phyloP scores from a whole-genome alignment of 2,888 invertebrate genomes.

The Pyrrhosoma nymphula region DNA sequence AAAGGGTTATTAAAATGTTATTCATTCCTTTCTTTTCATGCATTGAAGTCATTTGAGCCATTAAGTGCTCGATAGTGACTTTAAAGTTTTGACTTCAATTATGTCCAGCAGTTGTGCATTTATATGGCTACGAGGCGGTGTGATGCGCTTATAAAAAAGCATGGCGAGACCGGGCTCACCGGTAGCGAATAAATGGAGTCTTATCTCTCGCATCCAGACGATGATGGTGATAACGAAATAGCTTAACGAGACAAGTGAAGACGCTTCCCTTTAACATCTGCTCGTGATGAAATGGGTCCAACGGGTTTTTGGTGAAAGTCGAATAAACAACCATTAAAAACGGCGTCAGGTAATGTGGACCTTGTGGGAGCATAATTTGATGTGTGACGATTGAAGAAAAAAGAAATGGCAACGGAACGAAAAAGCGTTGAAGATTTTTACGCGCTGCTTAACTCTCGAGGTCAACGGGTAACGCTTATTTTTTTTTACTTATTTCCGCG shows the following conservation, averaged over 20 bases:
- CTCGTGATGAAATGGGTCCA: neutral
- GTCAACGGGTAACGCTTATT: neutral
- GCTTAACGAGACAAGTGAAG: neutral
- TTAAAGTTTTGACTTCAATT: no score
- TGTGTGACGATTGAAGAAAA: neutral
- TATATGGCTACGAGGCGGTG: neutral
- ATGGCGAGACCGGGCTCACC: neutral
- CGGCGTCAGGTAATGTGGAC: no score
- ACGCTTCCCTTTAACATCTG: conserved; percentile 13
- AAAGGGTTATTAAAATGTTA: no score
- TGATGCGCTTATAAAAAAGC: neutral
- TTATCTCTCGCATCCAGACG: neutral
- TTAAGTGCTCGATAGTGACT: no score
- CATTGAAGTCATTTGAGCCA: no score
- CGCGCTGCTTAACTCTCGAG: neutral
- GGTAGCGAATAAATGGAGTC: neutral
- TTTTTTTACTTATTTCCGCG: neutral
- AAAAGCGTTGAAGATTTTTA: neutral
- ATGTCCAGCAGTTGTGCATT: no score
- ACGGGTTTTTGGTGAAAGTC: neutral
- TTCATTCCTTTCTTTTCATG: no score
- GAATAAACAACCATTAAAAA: neutral
- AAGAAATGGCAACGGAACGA: neutral
- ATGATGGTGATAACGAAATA: neutral
- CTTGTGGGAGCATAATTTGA: neutral